Base-by-base conservation (phyloP, 2,888 invertebrate species). In the Cabera pusaria region DNA sequence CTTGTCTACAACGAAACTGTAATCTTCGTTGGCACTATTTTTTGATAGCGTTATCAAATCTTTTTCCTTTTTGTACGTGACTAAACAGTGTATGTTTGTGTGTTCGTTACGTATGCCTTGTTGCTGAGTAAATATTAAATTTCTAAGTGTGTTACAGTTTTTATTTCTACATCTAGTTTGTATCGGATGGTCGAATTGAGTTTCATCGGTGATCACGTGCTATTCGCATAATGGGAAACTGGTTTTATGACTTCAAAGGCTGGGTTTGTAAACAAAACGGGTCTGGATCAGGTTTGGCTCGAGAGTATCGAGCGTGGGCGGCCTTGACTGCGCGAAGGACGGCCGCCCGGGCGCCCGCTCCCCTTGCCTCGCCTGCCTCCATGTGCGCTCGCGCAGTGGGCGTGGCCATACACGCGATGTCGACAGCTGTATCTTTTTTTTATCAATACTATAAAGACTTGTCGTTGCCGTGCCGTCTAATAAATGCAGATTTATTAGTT, bases 271-370 rank as follows among this genome's bases (percentile, higher is more conserved):
- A 74, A 75, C 72, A 75, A 64, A 68, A 64, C 62, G 40, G 59
- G 61, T 50, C 58, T 57, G 58, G 56, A 66, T 64, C 77, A 66
- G 72, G 74, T 77, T 74, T 64, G 58, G 51, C 56, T 55, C 56
- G 63, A 64, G 57, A 52, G 65, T 59, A 54, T 59, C 58, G 60
- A 62, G 54, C 60, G 81, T 80, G 70, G 79, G 74, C 75, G 84
- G 77, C 85, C 86, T 85, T 83, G 84, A 79, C 73, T 69, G 64
- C 41, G 57, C 61, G 79, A 84, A 84, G 85, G 84, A 83, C 74
- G 69, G 29, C 51, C 33, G 26, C 36, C 26, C 28, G 31, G 38
- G 37, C 41, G 67, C 62, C 33, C 58, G 48, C 54, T 53, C 51
- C 23, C 40, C 25, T 21, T 20, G 64, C 59, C 64, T 56, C 56